phyloP scores from a whole-genome alignment of 2,888 invertebrate genomes.

The Andricus quercusramuli region DNA sequence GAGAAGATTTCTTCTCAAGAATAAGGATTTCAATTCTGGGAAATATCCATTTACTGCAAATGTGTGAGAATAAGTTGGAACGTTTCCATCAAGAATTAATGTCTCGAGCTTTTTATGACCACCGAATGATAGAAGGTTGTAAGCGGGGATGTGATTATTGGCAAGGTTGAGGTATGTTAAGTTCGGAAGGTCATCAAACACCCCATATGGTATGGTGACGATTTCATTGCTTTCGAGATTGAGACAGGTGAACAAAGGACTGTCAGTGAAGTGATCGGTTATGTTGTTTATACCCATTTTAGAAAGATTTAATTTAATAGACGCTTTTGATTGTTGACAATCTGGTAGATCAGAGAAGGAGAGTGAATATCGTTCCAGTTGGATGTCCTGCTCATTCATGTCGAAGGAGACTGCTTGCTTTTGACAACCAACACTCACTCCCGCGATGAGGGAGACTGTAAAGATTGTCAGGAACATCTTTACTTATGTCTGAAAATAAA shows the following conservation, averaged over 20 bases:
- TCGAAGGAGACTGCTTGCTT: conserved; percentile 16
- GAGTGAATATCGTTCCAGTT: neutral
- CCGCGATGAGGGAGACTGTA: neutral
- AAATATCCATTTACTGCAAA: conserved; percentile 60
- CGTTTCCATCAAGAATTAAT: conserved; percentile 64
- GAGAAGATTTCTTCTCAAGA: conserved; percentile 63
- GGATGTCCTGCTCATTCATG: neutral
- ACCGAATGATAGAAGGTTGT: conserved; percentile 64
- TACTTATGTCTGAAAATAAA: neutral
- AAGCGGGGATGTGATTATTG: conserved; percentile 63
- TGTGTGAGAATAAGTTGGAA: conserved; percentile 50
- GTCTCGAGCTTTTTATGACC: conserved; percentile 60
- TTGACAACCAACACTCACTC: neutral
- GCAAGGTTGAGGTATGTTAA: conserved; percentile 66
- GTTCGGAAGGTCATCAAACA: conserved; percentile 64
- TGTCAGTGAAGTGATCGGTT: conserved; percentile 46
- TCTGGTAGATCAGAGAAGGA: neutral
- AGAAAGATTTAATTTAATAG: conserved; percentile 3
- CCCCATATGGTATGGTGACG: conserved; percentile 56
- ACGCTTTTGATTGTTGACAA: neutral
- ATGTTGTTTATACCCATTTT: conserved; percentile 27
- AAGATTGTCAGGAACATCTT: neutral
- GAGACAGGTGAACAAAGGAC: conserved; percentile 61
- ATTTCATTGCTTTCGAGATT: conserved; percentile 64
- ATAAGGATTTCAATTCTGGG: conserved; percentile 62